Percentiles rank a stretch among this genome's conserved stretches.
Conservation (phyloP, 2,113 vertebrate species). For the Ammodytes marinus region DNA sequence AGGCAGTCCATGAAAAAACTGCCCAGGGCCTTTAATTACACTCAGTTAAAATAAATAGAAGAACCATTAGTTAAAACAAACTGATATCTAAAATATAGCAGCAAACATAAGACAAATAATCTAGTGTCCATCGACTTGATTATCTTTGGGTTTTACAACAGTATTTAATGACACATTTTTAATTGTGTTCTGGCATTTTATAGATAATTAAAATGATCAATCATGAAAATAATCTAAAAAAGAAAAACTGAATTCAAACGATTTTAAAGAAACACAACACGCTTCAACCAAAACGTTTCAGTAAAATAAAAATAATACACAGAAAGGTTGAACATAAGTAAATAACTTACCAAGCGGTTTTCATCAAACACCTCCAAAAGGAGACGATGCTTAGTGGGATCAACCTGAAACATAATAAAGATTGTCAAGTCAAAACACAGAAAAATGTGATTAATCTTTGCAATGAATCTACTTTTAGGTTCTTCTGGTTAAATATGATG, state of each 20-base stretch:
- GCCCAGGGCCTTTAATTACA: not conserved
- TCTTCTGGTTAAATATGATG: not conserved
- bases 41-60: not conserved
- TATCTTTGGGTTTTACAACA: not conserved
- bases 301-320: not conserved
- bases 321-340: not conserved
- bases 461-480: not conserved
- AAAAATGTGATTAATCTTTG: not conserved
- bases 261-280: not conserved
- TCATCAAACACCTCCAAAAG: slow-evolving; percentile 98
- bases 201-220: not conserved
- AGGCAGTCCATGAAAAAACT: not conserved
- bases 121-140: not conserved
- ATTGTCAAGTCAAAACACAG: slow-evolving; percentile 8
- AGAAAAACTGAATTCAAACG: not conserved
- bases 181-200: not conserved
- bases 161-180: not conserved
- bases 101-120: not conserved
- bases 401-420: slow-evolving; percentile 85
- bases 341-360: slow-evolving; percentile 93
- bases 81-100: not conserved
- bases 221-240: not conserved
- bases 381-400: slow-evolving; percentile 92
- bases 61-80: not conserved
- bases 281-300: not conserved